Conservation (phyloP, 2,113 vertebrate species). For the Pseudorhombus dupliciocellatus region DNA sequence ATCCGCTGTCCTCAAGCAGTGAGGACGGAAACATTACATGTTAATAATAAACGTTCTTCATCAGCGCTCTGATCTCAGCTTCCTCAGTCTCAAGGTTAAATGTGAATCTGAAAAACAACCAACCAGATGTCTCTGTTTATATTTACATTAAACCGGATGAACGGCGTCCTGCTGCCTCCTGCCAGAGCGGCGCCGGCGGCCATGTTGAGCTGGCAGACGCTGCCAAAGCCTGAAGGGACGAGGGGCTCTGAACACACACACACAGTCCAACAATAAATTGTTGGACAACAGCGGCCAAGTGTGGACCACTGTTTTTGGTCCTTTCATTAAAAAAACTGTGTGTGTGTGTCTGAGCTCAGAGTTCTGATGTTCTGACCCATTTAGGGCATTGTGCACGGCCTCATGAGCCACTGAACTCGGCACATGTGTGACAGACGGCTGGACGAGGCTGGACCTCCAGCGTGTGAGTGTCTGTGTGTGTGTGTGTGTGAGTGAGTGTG, state of each 20-base stretch:
- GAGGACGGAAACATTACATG: too few relatives aligned
- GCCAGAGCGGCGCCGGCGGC: constrained; percentile 14
- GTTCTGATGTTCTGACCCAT: constrained; percentile 63
- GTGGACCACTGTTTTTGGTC: background rate
- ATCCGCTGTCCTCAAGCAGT: too few relatives aligned
- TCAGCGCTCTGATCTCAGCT: too few relatives aligned
- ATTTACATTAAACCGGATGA: constrained; percentile 13
- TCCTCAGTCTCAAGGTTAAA: background rate
- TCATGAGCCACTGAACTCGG: constrained; percentile 51
- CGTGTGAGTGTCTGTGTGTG: background rate
- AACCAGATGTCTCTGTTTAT: constrained; percentile 23
- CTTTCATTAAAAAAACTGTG: background rate
- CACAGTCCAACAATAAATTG: background rate
- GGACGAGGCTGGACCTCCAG: constrained; percentile 30
- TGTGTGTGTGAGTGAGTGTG: background rate
- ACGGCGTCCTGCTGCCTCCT: constrained; percentile 22
- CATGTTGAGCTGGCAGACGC: constrained; percentile 41
- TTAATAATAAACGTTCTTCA: too few relatives aligned
- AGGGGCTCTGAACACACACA: constrained; percentile 14
- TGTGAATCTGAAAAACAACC: background rate
- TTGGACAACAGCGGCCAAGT: too few relatives aligned
- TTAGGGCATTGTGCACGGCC: constrained; percentile 60
- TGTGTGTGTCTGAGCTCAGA: constrained; percentile 24
- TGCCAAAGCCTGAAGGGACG: constrained; percentile 43
- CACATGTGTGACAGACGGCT: constrained; percentile 64